Base-by-base conservation (phyloP, 2,113 vertebrate species). In the Gila orcuttii region DNA sequence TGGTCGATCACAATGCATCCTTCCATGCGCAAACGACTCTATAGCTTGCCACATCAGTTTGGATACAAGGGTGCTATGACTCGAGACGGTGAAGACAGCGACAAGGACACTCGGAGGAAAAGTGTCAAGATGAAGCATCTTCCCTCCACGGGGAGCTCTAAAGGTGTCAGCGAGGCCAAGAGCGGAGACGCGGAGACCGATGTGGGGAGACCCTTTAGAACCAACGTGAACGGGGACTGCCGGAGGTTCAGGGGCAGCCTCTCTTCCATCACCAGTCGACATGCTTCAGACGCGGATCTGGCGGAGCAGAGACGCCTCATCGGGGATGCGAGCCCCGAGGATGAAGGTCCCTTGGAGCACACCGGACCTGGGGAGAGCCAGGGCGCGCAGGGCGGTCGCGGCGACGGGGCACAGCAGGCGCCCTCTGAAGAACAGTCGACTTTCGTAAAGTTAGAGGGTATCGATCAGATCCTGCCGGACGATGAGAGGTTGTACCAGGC, bases 21-120 rank as follows among this genome's bases (percentile, higher is more conserved):
- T 89, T 97, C 97, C 94, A 98, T 98, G 97, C 97, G 97, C 94
- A 97, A 97, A 93, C 94, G 98, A 91, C 96, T 99, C 31, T 99
- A 99, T 95, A 99, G 98, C 93, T 94, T 99, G 89, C 98, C 98
- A 93, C 98, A 96, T 94, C 97, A 97, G 93, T 96, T 96, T 89
- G 97, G 95, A 91, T 94, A 96, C 90, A 97, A 96, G 93, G 93
- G 95, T 77, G 95, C 94, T 86, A 95, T 95, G 93, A 95, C 93
- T 94, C 96, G 96, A 88, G 96, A 96, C 90, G 96, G 96, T 86
- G 94, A 95, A 89, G 86, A 89, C 89, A 93, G 94, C 57, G 96
- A 96, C 94, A 95, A 96, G 94, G 97, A 97, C 95, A 95, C 96
- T 45, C 93, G 95, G 90, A 96, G 95, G 93, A 97, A 97, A 93